A percentile compares a stretch with the other conserved stretches of the same genome.
Evolutionary conservation across 2,797 vertebrate genomes (phyloP).

Genomic region (Silurus aristotelis): DNA sequence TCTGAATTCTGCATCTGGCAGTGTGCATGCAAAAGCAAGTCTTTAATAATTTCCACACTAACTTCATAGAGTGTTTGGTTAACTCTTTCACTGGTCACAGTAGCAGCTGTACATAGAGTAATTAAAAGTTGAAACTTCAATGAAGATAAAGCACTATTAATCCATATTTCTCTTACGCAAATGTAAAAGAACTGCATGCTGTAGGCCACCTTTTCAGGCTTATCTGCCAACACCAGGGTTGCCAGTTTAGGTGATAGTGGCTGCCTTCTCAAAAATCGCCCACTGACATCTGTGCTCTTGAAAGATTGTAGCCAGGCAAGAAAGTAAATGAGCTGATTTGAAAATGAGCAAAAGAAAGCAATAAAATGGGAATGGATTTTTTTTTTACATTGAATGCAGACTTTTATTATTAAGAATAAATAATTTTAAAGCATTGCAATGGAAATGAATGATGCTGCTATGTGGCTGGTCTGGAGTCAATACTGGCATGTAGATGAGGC

Average conservation of each 20-base stretch:
- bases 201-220: constrained; percentile 15
- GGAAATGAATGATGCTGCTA: neutral
- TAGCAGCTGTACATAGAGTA: neutral
- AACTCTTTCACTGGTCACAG: constrained; percentile 17
- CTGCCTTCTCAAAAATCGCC: constrained; percentile 42
- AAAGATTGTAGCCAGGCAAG: constrained; percentile 20
- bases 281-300: constrained; percentile 43
- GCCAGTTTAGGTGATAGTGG: constrained; percentile 28
- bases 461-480: constrained; percentile 28
- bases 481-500: constrained; percentile 74
- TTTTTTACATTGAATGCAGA: neutral
- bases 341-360: constrained; percentile 13
- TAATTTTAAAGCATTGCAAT: neutral
- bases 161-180: neutral
- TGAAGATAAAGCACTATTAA: constrained; percentile 4
- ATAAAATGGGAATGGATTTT: constrained; percentile 3
- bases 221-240: constrained; percentile 24
- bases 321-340: constrained; percentile 35
- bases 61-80: constrained; percentile 26
- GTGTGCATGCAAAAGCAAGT: constrained; percentile 18
- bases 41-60: constrained; percentile 32
- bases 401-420: neutral
- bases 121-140: constrained; percentile 5
- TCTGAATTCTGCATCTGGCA: constrained; percentile 24
- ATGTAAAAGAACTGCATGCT: constrained; percentile 22